Percentiles rank a stretch among this genome's conserved stretches.
Conservation (phyloP, 2,113 vertebrate species). For the Chloropsis cyanopogon region DNA sequence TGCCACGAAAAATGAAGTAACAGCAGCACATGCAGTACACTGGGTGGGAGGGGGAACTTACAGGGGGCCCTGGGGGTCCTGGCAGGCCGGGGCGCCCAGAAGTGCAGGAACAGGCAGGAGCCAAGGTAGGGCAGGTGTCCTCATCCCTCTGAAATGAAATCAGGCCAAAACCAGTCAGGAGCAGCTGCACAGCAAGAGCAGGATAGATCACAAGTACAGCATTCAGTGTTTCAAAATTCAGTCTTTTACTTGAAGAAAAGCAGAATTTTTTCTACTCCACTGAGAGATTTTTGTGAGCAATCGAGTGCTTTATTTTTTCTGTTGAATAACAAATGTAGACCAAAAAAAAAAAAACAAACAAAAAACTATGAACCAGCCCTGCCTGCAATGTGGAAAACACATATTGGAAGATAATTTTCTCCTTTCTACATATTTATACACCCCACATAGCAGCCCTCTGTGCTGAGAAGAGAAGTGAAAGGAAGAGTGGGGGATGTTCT, state of each 20-base stretch:
- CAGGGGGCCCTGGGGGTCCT: slow-evolving; percentile 80
- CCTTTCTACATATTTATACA: not conserved
- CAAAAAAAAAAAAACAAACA: not conserved
- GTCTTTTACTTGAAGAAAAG: not conserved
- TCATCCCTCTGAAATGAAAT: slow-evolving; percentile 79
- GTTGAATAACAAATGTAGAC: not conserved
- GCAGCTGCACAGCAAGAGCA: not conserved
- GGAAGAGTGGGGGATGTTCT: not conserved
- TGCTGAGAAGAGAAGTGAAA: not conserved
- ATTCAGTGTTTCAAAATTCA: not conserved
- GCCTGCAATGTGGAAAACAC: not conserved
- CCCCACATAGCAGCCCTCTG: not conserved
- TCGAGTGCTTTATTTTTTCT: not conserved
- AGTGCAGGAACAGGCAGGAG: slow-evolving; percentile 80
- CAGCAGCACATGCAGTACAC: rapidly evolving
- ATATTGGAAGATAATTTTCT: not conserved
- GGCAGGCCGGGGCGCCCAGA: slow-evolving; percentile 76
- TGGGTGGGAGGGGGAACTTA: slow-evolving; percentile 55
- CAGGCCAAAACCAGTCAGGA: not conserved
- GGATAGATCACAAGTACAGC: not conserved
- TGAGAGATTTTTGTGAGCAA: not conserved
- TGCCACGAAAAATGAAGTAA: rapidly evolving
- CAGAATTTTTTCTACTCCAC: not conserved
- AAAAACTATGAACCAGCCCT: not conserved
- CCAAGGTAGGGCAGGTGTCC: slow-evolving; percentile 79